Evolutionary conservation across 1,140 invertebrate species (phyloP).

Genomic region (Apis florea): DNA sequence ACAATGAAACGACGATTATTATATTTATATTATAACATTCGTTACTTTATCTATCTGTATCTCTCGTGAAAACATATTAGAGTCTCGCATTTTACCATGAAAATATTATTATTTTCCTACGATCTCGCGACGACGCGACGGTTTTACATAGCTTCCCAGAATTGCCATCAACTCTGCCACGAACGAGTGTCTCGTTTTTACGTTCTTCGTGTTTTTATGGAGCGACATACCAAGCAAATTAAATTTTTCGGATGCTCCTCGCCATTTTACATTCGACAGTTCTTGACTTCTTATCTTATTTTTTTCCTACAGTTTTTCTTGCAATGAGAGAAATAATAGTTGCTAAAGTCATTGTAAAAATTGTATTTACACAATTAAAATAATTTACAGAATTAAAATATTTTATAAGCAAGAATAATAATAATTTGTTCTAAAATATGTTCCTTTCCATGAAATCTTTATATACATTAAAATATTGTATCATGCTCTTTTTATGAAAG

Average conservation of each 20-base stretch:
- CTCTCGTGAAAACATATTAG: conserved; percentile 21
- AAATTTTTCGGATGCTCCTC: not conserved
- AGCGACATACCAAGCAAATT: not conserved
- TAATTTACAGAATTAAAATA: too few species aligned
- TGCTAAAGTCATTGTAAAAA: too few species aligned
- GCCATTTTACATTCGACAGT: not conserved
- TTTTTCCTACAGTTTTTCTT: too few species aligned
- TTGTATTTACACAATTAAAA: too few species aligned
- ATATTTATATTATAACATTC: conserved; percentile 53
- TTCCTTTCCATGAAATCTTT: too few species aligned
- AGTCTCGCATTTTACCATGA: not conserved
- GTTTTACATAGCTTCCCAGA: not conserved
- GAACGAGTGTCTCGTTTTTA: not conserved
- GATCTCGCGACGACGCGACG: not conserved
- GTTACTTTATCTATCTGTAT: conserved; percentile 36
- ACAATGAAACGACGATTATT: conserved; percentile 42
- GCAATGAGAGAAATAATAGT: too few species aligned
- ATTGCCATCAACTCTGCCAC: not conserved
- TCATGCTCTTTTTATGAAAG: too few species aligned
- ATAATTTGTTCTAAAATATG: too few species aligned
- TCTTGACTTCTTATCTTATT: not conserved
- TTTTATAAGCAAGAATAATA: too few species aligned
- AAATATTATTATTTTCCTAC: conserved; percentile 39
- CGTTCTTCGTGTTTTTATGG: too few species aligned
- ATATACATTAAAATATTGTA: too few species aligned